Evolutionary conservation across 2,113 vertebrate species (phyloP), one percentile per base, ranked within the genome.

Genomic region (Anarhynchus alexandrinus): DNA sequence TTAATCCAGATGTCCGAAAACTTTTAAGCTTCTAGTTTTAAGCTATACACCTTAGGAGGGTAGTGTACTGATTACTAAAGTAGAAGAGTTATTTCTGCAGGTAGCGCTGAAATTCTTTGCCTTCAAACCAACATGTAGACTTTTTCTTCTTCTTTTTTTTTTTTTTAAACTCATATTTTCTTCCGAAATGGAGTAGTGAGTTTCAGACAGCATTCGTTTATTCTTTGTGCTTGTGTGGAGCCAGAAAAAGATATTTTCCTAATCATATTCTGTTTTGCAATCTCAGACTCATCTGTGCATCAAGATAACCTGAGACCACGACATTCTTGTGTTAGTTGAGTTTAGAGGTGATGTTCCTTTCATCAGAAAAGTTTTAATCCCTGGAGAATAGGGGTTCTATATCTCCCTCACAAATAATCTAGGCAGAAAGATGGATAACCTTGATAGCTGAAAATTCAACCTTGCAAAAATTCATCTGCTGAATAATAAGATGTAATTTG

Each of bases 401-500:
- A 88, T 80, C 49, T 85, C 42, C 20, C 21, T 86, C 72, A 64
- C 26, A 88, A 93, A 79, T 71, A 94, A n/a, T 65, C 34, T 64
- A 72, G 69, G 49, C 64, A 93, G 61, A 84, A 89, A 95, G 92
- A 95, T 79, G 23, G 80, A 91, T 94, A 94, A 90, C 61, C 81
- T 93, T 96, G 92, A 93, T 96, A 93, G 94, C 19, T 54, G 86
- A 91, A 95, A 90, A 94, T 91, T 93, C 78, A 94, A 93, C 86
- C 70, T 97, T 95, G 88, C 30, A 94, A 96, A 97, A 89, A 70
- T 54, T 95, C 49, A 69, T 94, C 71, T 83, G 61, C 76, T 96
- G 91, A 97, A 95, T 96, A 93, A 90, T 90, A 96, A 93, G 42
- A 70, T 64, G 43, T 34, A 90, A 92, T 94, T 97, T 96, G 55